These are phyloP conservation scores for Zelleria hepariella DNA, from an alignment of 2,888 invertebrate species.

Conservation along the genomic window DNA sequence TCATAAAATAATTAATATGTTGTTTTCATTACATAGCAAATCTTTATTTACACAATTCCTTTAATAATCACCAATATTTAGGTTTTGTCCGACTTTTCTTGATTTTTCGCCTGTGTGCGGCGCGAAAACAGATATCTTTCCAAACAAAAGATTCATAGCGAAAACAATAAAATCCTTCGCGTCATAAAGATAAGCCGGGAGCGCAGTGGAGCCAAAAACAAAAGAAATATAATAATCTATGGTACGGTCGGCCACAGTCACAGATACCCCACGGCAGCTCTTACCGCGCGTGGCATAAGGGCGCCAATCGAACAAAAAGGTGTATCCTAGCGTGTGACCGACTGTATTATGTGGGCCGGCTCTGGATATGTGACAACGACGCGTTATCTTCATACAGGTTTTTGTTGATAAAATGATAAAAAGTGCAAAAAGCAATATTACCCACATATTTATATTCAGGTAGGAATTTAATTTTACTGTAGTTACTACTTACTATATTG, in stretches of 20 bases:
- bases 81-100: too few species aligned
- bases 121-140: neutral
- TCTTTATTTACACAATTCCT: too few species aligned
- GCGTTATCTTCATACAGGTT: neutral
- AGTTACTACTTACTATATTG: too few species aligned
- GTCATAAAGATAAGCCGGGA: neutral
- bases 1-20: too few species aligned
- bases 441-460: too few species aligned
- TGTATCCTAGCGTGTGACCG: neutral
- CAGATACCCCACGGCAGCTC: neutral
- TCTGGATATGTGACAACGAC: neutral
- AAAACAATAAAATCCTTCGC: neutral
- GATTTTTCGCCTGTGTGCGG: too few species aligned
- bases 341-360: neutral
- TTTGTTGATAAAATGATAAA: neutral
- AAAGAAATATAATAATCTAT: neutral
- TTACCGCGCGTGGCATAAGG: neutral
- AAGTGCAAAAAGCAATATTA: too few species aligned
- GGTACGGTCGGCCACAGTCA: neutral
- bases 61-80: too few species aligned
- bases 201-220: neutral
- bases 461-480: too few species aligned
- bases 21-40: too few species aligned
- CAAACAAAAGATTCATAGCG: neutral
- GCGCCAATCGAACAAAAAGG: neutral